phyloP scores from a whole-genome alignment of 1,140 invertebrate genomes.

The Drosophila sp. region DNA sequence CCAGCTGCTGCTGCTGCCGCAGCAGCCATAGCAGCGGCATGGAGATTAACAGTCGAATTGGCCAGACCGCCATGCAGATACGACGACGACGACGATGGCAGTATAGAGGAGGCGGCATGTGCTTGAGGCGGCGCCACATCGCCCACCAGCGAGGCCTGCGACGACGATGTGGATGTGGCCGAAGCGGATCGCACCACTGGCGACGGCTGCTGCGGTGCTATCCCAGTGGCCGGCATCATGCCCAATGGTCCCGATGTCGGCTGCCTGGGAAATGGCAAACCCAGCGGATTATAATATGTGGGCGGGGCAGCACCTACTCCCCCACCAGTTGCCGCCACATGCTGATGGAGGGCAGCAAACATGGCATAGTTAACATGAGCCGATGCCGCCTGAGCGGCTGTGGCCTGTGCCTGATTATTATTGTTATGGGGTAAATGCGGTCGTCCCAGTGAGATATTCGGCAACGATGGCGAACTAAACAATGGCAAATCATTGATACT shows the following conservation, averaged over 20 bases:
- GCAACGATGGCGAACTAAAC: constrained; percentile 97
- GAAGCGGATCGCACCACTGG: constrained; percentile 76
- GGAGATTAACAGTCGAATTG: constrained; percentile 67
- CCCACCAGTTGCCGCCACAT: constrained; percentile 49
- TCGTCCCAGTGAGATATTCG: constrained; percentile 96
- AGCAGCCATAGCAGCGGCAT: constrained; percentile 58
- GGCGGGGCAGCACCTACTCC: constrained; percentile 51
- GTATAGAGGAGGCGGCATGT: constrained; percentile 69
- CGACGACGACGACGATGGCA: constrained; percentile 63
- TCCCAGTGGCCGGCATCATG: constrained; percentile 71
- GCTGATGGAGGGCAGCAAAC: constrained; percentile 71
- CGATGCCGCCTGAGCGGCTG: constrained; percentile 50
- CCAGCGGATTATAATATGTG: constrained; percentile 72
- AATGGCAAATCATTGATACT: constrained; percentile 86
- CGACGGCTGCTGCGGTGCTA: constrained; percentile 69
- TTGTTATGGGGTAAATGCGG: constrained; percentile 86
- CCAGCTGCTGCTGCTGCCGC: constrained; percentile 56
- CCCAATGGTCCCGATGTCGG: constrained; percentile 43
- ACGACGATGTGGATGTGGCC: constrained; percentile 77
- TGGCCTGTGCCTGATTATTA: constrained; percentile 72
- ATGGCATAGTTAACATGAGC: constrained; percentile 59
- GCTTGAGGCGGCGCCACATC: constrained; percentile 78
- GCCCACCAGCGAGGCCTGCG: constrained; percentile 71
- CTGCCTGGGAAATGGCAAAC: constrained; percentile 57
- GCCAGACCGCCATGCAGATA: constrained; percentile 54